phyloP scores from a whole-genome alignment of 2,797 vertebrate genomes.

The Macropus fuliginosus region DNA sequence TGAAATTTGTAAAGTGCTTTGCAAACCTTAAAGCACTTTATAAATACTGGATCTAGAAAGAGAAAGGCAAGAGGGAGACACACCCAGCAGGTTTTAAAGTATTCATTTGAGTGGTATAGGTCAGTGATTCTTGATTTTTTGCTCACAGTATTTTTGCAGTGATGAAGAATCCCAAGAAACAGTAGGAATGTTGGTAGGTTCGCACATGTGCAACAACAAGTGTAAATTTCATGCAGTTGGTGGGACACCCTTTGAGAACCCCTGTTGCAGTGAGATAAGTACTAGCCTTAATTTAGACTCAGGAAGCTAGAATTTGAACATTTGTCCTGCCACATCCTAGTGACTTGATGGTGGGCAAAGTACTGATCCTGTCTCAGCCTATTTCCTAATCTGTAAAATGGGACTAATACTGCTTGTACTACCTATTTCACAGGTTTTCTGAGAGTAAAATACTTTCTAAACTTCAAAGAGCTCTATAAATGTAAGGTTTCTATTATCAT shows the following conservation, averaged over 20 bases:
- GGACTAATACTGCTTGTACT: not conserved
- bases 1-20: not conserved
- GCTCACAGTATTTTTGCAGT: not conserved
- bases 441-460: not conserved
- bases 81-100: not conserved
- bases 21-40: not conserved
- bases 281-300: not conserved
- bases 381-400: not conserved
- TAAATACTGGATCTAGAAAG: not conserved
- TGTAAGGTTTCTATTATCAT: not conserved
- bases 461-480: not conserved
- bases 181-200: not conserved
- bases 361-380: not conserved
- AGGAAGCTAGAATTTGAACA: not conserved
- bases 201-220: not conserved
- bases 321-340: not conserved
- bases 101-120: not conserved
- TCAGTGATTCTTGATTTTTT: not conserved
- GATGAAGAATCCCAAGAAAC: not conserved
- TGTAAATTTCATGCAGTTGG: not conserved
- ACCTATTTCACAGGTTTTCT: not conserved
- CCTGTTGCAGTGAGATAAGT: not conserved
- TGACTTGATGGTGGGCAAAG: not conserved
- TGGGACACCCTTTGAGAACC: not conserved
- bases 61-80: not conserved